Percentiles rank a stretch among this genome's conserved stretches.
Evolutionary conservation across 2,797 vertebrate genomes (phyloP).

Genomic region (Sebastes cheni): DNA sequence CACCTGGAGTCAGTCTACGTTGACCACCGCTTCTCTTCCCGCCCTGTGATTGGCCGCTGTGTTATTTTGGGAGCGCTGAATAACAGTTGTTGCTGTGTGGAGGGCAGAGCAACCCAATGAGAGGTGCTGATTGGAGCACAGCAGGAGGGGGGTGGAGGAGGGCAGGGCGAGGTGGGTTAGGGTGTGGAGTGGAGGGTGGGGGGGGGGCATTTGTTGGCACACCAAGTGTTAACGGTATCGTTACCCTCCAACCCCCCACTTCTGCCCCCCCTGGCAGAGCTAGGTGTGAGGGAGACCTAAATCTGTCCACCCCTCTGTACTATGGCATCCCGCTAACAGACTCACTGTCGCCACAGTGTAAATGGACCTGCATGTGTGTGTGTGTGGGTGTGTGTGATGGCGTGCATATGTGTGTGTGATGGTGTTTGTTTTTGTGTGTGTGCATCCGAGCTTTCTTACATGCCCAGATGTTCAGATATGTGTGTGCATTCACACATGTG

Average conservation of each 20-base stretch:
- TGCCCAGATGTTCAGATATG: neutral
- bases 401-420: neutral
- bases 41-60: conserved; percentile 64
- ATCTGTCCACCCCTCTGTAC: conserved; percentile 79
- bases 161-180: neutral
- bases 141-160: conserved; percentile 17
- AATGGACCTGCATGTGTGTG: conserved; percentile 60
- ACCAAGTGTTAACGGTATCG: conserved; percentile 76
- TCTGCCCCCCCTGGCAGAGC: conserved; percentile 52
- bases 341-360: conserved; percentile 86
- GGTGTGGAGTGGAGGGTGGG: neutral
- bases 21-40: conserved; percentile 43
- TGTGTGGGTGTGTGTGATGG: conserved; percentile 6
- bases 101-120: conserved; percentile 60
- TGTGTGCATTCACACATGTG: conserved; percentile 5
- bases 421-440: neutral
- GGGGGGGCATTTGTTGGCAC: conserved; percentile 63
- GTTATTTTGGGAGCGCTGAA: conserved; percentile 80
- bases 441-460: neutral
- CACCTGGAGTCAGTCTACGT: conserved; percentile 39
- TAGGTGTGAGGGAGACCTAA: conserved; percentile 82
- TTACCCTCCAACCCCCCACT: conserved; percentile 60
- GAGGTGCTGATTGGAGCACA: conserved; percentile 69
- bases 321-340: conserved; percentile 86
- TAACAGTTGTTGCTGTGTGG: conserved; percentile 80